Percentiles rank a stretch among this genome's conserved stretches.
phyloP scores from a whole-genome alignment of 2,113 vertebrate genomes.

The Lipophrys pholis region DNA sequence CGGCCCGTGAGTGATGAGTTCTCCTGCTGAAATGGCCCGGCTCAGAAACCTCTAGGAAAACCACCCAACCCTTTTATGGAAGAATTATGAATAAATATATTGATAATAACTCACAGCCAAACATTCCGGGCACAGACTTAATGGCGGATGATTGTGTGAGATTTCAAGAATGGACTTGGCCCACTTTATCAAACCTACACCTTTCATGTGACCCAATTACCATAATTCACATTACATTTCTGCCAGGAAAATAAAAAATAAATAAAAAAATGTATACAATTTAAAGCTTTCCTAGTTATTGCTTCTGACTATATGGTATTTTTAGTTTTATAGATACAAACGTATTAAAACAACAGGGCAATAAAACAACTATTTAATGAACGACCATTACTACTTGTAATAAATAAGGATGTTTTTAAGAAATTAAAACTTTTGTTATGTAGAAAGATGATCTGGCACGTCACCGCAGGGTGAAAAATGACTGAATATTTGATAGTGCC shows the following conservation, averaged over 20 bases:
- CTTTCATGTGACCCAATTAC: conserved; percentile 22
- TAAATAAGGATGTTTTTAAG: too few relatives aligned
- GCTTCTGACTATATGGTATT: too few relatives aligned
- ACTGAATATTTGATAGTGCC: too few relatives aligned
- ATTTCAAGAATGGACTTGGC: conserved; percentile 8
- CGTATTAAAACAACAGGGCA: too few relatives aligned
- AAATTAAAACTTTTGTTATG: too few relatives aligned
- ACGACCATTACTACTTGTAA: too few relatives aligned
- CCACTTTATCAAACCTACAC: conserved; percentile 25
- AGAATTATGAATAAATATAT: conserved; percentile 37
- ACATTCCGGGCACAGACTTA: conserved; percentile 29
- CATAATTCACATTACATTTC: not conserved
- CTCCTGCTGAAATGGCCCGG: conserved; percentile 53
- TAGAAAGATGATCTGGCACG: too few relatives aligned
- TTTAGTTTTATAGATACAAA: too few relatives aligned
- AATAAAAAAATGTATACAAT: not conserved
- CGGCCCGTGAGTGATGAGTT: conserved; percentile 73
- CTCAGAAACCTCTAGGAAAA: conserved; percentile 51
- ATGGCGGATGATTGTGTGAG: conserved; percentile 34
- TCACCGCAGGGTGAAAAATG: too few relatives aligned
- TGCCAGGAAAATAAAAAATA: not conserved
- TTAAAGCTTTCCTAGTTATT: not conserved
- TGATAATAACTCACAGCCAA: conserved; percentile 30
- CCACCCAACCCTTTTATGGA: conserved; percentile 38
- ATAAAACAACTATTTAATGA: too few relatives aligned